These are phyloP conservation scores for Chironomus striatipennis DNA, from an alignment of 1,140 invertebrate species.

Conservation along the genomic window DNA sequence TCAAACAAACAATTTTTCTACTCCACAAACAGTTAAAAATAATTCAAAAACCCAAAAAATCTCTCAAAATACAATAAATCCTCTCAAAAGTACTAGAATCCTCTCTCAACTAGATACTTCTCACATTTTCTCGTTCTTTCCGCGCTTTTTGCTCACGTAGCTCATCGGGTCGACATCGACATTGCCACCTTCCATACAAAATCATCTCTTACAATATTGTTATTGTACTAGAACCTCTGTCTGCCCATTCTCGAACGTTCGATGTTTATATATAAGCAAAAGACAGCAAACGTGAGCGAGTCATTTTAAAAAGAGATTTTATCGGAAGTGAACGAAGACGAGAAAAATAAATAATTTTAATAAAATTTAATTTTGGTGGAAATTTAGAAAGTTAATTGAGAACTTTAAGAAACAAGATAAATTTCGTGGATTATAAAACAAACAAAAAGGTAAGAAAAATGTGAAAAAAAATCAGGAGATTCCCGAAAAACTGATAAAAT, in stretches of 20 bases:
- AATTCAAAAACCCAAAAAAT: not conserved
- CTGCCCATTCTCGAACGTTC: not conserved
- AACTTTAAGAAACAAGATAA: not conserved
- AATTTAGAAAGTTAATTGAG: not conserved
- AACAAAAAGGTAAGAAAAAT: not conserved
- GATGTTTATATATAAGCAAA: conserved; percentile 9
- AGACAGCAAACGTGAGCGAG: not conserved
- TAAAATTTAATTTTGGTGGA: too few species aligned
- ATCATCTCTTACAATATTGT: not conserved
- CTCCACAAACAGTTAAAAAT: too few species aligned
- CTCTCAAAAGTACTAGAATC: not conserved
- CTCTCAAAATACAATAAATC: not conserved
- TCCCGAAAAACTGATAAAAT: not conserved
- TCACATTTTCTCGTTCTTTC: not conserved
- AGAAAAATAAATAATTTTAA: not conserved
- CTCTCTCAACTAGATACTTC: not conserved
- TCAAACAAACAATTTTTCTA: not conserved
- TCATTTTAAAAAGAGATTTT: not conserved
- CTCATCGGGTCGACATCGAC: not conserved
- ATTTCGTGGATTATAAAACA: not conserved
- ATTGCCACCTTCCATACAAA: not conserved
- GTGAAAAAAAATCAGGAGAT: not conserved
- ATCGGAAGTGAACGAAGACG: not conserved
- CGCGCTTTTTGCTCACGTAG: not conserved
- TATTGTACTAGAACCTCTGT: not conserved